Percentiles rank a stretch among this genome's conserved stretches.
Conservation (phyloP, 2,888 invertebrate genomes). For the Limnephilus auricula region DNA sequence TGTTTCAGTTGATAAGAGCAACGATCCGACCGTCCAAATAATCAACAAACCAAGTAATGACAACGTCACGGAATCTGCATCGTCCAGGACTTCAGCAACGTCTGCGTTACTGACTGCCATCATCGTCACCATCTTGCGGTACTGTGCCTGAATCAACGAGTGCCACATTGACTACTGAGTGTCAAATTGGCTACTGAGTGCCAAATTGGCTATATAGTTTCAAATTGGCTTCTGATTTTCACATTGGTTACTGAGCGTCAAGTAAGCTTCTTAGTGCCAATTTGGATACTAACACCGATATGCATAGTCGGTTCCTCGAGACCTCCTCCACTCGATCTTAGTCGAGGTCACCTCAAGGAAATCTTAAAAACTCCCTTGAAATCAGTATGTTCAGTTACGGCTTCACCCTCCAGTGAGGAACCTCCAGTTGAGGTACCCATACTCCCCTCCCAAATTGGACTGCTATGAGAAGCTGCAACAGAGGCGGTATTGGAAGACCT, state of each 20-base stretch:
- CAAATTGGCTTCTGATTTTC: background rate
- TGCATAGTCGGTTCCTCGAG: too few relatives aligned
- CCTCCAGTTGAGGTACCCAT: too few relatives aligned
- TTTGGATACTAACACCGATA: background rate
- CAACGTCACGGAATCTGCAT: background rate
- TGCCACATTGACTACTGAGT: background rate
- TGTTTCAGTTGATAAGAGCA: constrained; percentile 24
- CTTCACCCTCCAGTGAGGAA: too few relatives aligned
- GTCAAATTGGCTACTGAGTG: background rate
- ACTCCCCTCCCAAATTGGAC: too few relatives aligned
- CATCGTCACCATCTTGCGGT: constrained; percentile 20
- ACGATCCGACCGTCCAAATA: constrained; percentile 33
- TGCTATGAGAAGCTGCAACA: too few relatives aligned
- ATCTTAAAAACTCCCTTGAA: too few relatives aligned
- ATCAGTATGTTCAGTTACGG: too few relatives aligned
- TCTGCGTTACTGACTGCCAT: background rate
- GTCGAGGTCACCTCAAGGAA: too few relatives aligned
- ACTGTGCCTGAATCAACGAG: constrained; percentile 36
- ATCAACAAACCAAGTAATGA: background rate
- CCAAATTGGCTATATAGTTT: background rate
- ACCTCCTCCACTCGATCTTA: too few relatives aligned
- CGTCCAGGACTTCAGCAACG: background rate
- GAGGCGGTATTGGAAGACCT: too few relatives aligned
- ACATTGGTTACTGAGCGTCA: background rate
- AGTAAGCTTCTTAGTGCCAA: background rate